Percentiles rank a stretch among this genome's conserved stretches.
These are phyloP conservation scores for Epizoanthus stellaris DNA, from an alignment of 92 coral and sea anemone species.

Conservation along the genomic window DNA sequence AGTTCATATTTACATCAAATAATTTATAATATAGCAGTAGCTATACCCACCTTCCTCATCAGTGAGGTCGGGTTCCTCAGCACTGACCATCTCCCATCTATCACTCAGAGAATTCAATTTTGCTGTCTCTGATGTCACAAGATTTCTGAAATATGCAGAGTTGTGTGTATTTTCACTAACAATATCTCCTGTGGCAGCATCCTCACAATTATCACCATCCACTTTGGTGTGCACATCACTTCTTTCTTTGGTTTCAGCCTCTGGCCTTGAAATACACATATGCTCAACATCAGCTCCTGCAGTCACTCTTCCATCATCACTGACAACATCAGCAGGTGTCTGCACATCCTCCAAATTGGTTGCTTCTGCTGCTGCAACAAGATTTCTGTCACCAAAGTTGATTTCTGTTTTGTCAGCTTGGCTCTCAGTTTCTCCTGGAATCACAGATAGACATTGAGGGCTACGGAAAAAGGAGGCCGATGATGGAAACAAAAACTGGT, in stretches of 20 bases:
- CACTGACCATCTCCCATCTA: constrained; percentile 69
- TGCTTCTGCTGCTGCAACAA: not conserved
- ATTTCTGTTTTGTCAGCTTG: not conserved
- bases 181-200: not conserved
- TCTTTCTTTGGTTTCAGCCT: too few species aligned
- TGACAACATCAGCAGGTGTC: not conserved
- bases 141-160: constrained; percentile 70
- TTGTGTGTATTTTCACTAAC: constrained; percentile 40
- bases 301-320: not conserved
- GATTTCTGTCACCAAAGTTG: not conserved
- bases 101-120: constrained; percentile 70
- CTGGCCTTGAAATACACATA: not conserved
- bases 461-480: constrained; percentile 54
- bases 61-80: constrained; percentile 56
- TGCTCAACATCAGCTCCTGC: not conserved
- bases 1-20: too few species aligned
- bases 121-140: constrained; percentile 71
- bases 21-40: too few species aligned
- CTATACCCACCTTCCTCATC: constrained; percentile 84
- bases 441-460: constrained; percentile 37
- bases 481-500: constrained; percentile 73
- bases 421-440: constrained; percentile 30
- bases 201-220: not conserved
- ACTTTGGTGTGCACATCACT: too few species aligned
- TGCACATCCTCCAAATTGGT: not conserved